Conservation (phyloP, 2,888 invertebrate species). For the Xylota segnis region DNA sequence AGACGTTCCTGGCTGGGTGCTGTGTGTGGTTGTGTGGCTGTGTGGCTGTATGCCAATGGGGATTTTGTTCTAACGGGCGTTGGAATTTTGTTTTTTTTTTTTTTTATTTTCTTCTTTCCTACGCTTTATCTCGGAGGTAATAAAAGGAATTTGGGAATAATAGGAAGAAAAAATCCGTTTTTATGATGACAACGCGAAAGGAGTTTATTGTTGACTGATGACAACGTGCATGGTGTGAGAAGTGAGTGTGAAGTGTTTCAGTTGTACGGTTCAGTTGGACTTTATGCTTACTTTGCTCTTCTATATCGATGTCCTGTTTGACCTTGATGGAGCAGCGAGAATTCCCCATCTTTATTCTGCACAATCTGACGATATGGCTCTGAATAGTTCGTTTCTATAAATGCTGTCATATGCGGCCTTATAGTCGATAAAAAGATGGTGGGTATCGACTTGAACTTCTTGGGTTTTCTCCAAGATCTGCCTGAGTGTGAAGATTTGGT, state of each 20-base stretch:
- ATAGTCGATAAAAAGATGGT: too few species aligned
- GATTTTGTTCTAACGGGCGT: conserved; percentile 64
- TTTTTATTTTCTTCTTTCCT: conserved; percentile 16
- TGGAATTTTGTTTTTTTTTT: too few species aligned
- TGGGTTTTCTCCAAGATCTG: too few species aligned
- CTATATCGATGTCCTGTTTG: too few species aligned
- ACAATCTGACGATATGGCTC: too few species aligned
- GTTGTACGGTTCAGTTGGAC: conserved; percentile 2
- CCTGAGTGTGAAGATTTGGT: too few species aligned
- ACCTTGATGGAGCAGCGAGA: too few species aligned
- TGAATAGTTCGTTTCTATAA: too few species aligned
- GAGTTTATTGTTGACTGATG: conserved; percentile 63
- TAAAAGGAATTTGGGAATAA: conserved; percentile 74
- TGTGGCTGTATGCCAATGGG: conserved; percentile 58
- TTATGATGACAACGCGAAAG: conserved; percentile 74
- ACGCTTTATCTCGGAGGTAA: conserved; percentile 67
- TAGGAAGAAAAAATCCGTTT: conserved; percentile 70
- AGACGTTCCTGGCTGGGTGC: not conserved
- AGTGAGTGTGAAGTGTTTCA: not conserved
- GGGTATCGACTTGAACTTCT: too few species aligned
- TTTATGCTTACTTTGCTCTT: too few species aligned
- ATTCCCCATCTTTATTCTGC: too few species aligned
- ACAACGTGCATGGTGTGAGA: not conserved
- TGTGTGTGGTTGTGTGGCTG: conserved; percentile 13
- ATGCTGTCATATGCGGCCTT: too few species aligned